Evolutionary conservation across 2,113 vertebrate genomes (phyloP), one percentile per base, ranked within the genome.

Genomic region (Neoarius graeffei): DNA sequence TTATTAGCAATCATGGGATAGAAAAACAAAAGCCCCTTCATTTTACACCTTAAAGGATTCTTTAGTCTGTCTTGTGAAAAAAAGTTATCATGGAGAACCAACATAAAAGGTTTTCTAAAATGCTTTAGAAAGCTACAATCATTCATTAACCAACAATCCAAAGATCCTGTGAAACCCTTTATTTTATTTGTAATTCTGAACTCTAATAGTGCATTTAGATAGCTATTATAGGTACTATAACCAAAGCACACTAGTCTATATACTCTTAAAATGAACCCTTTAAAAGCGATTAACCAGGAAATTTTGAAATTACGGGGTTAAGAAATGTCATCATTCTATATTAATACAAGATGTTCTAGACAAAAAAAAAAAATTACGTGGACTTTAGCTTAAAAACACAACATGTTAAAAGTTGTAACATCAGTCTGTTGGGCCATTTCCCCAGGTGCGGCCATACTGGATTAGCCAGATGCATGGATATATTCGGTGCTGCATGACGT

Each of bases 1-100:
- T 79, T 67, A 64, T 79, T 64, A 20, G 48, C 57, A 1, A 54
- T 86, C 74, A 66, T 10, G 48, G 67, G 27, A 81, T 14, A 11
- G 62, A 80, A 20, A 79, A 76, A 86, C 17, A 35, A 86, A 67
- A 80, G 60, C 60, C n/a, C 3, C 20, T 81, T 15, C 15, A 81
- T 4, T 20, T 81, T 52, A n/a, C 11, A 54, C 48, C 17, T 48
- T 42, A 74, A 74, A 74, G 35, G 8, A 7, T 73, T 50, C 23
- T 14, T 77, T 11, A 20, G 42, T 76, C 25, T 50, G 73, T 23
- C 20, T 50, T 23, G 5, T 11, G n/a, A 54, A 27, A 27, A 59
- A 15, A 59, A 19, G 57, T 23, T 69, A 10, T 2, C 19, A 48
- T 48, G 42, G 48, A 74, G 7, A 74, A 48, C 66, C n/a, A 7